phyloP scores from a whole-genome alignment of 2,888 invertebrate species.

The Zygaena filipendulae region DNA sequence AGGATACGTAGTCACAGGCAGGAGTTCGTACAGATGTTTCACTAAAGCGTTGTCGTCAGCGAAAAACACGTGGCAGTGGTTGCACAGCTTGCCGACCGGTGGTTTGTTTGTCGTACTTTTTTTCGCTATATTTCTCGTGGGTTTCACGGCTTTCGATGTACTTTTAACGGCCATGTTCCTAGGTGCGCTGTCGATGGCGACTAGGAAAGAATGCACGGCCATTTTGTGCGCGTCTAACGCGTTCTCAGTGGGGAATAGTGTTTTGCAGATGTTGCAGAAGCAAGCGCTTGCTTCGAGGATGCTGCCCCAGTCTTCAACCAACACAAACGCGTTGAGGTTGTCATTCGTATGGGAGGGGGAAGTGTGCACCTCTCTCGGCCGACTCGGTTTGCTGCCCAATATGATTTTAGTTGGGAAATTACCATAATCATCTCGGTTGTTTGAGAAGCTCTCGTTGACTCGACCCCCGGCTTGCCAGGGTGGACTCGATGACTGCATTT shows the following conservation, averaged over 20 bases:
- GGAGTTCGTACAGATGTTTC: conserved; percentile 30
- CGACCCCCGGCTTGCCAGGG: too few species aligned
- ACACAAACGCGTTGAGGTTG: conserved; percentile 13
- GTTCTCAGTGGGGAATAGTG: conserved; percentile 31
- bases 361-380: conserved; percentile 2
- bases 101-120: conserved; percentile 11
- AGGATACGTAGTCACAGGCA: conserved; percentile 16
- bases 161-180: conserved; percentile 18
- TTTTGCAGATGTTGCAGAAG: conserved; percentile 28
- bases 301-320: conserved; percentile 28
- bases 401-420: conserved; percentile 21
- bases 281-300: conserved; percentile 20
- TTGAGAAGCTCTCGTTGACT: not conserved
- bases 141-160: conserved; percentile 13
- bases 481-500: too few species aligned
- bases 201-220: conserved; percentile 29
- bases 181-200: conserved; percentile 17
- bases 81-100: conserved; percentile 20
- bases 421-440: not conserved
- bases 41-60: conserved; percentile 25
- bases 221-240: conserved; percentile 34
- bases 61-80: conserved; percentile 30
- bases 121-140: conserved; percentile 4
- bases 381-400: conserved; percentile 22
- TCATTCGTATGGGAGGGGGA: conserved; percentile 9